Base-by-base conservation (phyloP, 2,113 vertebrate species). In the Columba janthina region DNA sequence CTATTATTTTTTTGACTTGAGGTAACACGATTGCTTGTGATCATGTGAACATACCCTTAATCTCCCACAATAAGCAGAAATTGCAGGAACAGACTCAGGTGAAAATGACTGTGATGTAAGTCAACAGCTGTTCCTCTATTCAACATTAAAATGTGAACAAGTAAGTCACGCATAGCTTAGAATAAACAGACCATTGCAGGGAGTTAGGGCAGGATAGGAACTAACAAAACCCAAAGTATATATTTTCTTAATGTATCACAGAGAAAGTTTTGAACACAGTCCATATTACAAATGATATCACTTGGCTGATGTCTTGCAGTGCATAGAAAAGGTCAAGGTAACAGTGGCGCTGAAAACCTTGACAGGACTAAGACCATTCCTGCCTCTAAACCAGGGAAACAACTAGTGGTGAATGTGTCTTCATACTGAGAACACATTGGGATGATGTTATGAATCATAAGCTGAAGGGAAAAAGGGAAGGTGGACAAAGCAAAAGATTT, bases 381-480 rank as follows among this genome's bases (percentile, higher is more conserved):
- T 94, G 93, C 88, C 85, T 88, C 94, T 88, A 92, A 79, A 88
- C 78, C 88, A 54, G 58, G 90, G 57, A 94, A 92, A 85, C 90
- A 94, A 72, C 75, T 90, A 92, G 60, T 34, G 78, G 64, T 96
- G 93, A 96, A 94, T 54, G 44, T 74, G 71, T 54, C 83, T 85
- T 97, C 91, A 90, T 88, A 96, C 8, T 88, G 87, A 88, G 69
- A 95, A 22, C 67, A 84, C 67, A 80, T 53, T 93, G 89, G 89
- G 79, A 95, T 82, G 53, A 29, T 90, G 85, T 81, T 93, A 73
- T 84, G 88, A 93, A 92, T 80, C 78, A 89, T 83, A 91, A 96
- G 73, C 66, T 94, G 71, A 92, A 96, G 91, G 75, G 87, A 89
- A 93, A 95, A 81, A 96, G 50, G 84, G 44, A 94, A 93, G 79